Evolutionary conservation across 2,113 vertebrate genomes (phyloP).

Genomic region (Eonycteris spelaea): DNA sequence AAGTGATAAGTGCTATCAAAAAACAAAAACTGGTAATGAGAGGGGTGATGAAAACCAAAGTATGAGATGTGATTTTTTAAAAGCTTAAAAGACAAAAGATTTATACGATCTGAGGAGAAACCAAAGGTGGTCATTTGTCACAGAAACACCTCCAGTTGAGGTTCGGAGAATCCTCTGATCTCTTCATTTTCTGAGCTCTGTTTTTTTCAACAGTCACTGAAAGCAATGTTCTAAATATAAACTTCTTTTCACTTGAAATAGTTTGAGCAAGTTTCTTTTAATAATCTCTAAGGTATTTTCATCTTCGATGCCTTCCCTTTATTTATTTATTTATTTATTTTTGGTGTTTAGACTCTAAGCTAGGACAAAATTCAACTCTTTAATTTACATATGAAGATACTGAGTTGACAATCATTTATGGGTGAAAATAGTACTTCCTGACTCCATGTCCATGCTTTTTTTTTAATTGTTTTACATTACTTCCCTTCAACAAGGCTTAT

Average conservation of each 20-base stretch:
- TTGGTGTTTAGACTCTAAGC: not conserved
- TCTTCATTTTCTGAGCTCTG: not conserved
- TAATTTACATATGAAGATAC: not conserved
- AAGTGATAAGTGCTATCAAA: not conserved
- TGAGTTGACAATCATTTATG: not conserved
- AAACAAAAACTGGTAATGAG: not conserved
- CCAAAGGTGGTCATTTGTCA: not conserved
- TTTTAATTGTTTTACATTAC: not conserved
- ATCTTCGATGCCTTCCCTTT: accelerated
- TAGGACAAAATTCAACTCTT: not conserved
- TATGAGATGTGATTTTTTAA: not conserved
- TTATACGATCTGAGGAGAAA: too few species aligned
- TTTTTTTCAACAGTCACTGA: not conserved
- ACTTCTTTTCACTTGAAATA: not conserved
- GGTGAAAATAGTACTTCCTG: not conserved
- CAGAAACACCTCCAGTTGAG: not conserved
- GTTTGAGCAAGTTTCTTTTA: not conserved
- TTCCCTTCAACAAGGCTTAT: accelerated
- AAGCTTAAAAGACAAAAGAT: not conserved
- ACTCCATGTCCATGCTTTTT: too few species aligned
- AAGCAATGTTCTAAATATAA: too few species aligned
- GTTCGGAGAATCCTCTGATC: not conserved
- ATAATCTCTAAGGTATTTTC: not conserved
- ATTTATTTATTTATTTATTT: too few species aligned
- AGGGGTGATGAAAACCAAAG: not conserved